Base-by-base conservation (phyloP, 2,888 invertebrate genomes). In the Drosophila birchii region DNA sequence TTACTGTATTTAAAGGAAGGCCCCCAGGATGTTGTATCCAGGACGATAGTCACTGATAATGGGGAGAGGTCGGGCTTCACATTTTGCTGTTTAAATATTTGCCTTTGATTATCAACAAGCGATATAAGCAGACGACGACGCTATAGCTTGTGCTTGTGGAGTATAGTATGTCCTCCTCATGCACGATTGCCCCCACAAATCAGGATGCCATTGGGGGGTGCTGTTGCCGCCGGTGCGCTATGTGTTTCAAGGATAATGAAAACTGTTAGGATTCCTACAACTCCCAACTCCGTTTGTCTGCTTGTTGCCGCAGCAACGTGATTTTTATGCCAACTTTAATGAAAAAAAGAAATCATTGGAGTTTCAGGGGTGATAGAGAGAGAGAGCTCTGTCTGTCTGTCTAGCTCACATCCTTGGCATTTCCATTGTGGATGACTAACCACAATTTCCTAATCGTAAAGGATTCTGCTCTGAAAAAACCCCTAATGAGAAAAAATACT, bases 91-190 rank as follows among this genome's bases (percentile, higher is more conserved):
- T 91, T 87, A 90, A 90, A 90, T 91, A 90, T 90, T 90, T 90
- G 91, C 86, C 88, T 90, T 88, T 90, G 91, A 91, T 90, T 91
- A 90, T 91, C 86, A 80, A 79, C 74, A 86, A 73, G 70, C 70
- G 85, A 62, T 56, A 74, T 58, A 41, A 60, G 73, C 73, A 71
- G 53, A 74, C 62, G 44, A 23, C n/a, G 51, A 20, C 26, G n/a
- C 16, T 36, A 36, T 43, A 32, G 26, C 16, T 29, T 51, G 26
- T 57, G 23, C 6, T 29, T 9, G n/a, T 36, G 8, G 18, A 29
- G 34, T 32, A 14, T 16, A 43, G 43, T 20, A 29, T 26, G 38
- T 68, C 18, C 45, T 39, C 70, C 45, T 39, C 67, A 67, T 69
- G 69, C 67, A 67, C 67, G 66, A 68, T 67, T 67, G 55, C 67